Percentiles rank a stretch among this genome's conserved stretches.
Conservation (phyloP, 2,113 vertebrate genomes). For the Laterallus jamaicensis region DNA sequence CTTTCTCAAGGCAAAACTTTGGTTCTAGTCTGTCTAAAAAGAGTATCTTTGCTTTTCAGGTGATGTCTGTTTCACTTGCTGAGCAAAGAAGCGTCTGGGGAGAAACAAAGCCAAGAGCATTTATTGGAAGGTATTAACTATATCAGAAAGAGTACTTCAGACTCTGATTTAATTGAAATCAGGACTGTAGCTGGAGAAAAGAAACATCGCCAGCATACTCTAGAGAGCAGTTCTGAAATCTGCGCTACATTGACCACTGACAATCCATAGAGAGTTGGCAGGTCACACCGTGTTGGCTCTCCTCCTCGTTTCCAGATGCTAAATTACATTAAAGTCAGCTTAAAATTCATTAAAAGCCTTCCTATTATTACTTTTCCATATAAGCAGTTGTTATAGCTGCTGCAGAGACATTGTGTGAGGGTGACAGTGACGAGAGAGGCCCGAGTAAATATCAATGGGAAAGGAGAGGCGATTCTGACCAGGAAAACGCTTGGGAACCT, state of each 20-base stretch:
- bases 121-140: conserved; percentile 43
- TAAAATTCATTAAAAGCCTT: conserved; percentile 64
- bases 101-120: conserved; percentile 29
- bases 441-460: conserved; percentile 51
- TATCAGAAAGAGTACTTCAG: conserved; percentile 56
- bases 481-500: conserved; percentile 46
- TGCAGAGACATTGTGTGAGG: conserved; percentile 29
- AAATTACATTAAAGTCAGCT: conserved; percentile 65
- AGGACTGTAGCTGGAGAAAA: conserved; percentile 44
- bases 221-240: conserved; percentile 48
- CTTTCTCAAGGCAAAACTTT: neutral
- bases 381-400: conserved; percentile 49
- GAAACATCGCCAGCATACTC: neutral
- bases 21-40: neutral
- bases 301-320: conserved; percentile 55
- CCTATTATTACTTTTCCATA: conserved; percentile 61
- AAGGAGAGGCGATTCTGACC: conserved; percentile 31
- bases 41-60: neutral
- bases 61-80: neutral
- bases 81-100: neutral
- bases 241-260: conserved; percentile 51
- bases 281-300: conserved; percentile 54
- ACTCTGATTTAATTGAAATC: conserved; percentile 55
- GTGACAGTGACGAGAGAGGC: conserved; percentile 18
- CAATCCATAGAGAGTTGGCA: conserved; percentile 56